Conservation (phyloP, 1,140 invertebrate species). For the Gryllus bimaculatus region DNA sequence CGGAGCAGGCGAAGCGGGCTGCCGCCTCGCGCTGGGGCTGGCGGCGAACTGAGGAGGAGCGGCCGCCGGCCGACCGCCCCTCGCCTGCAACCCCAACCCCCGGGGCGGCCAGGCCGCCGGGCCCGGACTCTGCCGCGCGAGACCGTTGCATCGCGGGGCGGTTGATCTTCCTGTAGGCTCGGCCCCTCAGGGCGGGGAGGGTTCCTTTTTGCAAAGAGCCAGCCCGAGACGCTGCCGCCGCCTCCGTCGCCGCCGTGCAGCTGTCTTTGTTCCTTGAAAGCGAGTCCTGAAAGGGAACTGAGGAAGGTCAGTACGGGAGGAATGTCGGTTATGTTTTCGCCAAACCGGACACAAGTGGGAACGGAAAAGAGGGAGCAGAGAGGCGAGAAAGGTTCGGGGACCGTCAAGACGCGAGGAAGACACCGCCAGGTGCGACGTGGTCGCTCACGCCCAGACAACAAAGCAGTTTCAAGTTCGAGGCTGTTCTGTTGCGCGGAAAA, state of each 20-base stretch:
- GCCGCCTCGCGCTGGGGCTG: background rate
- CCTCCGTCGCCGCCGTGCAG: background rate
- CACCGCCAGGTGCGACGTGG: background rate
- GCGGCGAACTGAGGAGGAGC: background rate
- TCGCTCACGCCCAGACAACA: no score
- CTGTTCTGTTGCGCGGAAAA: no score
- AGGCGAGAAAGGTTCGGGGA: background rate
- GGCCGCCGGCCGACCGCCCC: no score
- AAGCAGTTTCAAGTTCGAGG: no score
- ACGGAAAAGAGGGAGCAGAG: background rate
- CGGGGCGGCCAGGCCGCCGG: background rate
- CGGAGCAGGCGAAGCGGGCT: background rate
- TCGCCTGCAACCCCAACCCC: background rate
- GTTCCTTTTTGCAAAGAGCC: background rate
- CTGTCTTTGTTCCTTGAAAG: background rate
- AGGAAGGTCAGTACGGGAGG: background rate
- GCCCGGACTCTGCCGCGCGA: background rate
- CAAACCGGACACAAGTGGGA: background rate
- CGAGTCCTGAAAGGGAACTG: background rate
- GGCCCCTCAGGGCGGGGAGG: background rate
- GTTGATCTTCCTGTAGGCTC: background rate
- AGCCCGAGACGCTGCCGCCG: no score
- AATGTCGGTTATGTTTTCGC: background rate
- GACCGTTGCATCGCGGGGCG: background rate
- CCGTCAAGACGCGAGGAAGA: background rate